A percentile compares a stretch with the other conserved stretches of the same genome.
These are phyloP conservation scores for Cardiocondyla obscurior DNA, from an alignment of 1,140 invertebrate genomes.

Conservation along the genomic window DNA sequence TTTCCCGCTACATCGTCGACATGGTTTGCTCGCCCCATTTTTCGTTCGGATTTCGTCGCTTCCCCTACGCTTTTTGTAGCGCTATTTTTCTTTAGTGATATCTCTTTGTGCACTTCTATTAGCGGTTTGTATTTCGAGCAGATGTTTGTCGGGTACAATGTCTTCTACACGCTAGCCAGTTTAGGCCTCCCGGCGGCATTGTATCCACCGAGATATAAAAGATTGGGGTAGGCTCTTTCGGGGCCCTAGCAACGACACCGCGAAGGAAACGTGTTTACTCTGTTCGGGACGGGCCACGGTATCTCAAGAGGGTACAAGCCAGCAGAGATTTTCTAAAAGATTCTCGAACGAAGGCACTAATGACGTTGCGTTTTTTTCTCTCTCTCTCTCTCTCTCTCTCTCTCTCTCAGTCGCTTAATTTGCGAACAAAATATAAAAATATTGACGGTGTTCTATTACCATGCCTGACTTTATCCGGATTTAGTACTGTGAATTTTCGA, in stretches of 20 bases:
- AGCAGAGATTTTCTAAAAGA: not conserved
- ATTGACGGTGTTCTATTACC: too few relatives aligned
- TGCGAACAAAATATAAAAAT: too few relatives aligned
- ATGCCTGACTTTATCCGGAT: not conserved
- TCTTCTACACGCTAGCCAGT: constrained; percentile 76
- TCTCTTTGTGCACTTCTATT: constrained; percentile 79
- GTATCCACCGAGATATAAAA: constrained; percentile 76
- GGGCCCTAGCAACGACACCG: constrained; percentile 45
- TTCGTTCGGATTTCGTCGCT: constrained; percentile 11
- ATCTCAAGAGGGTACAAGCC: not conserved
- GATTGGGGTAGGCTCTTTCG: constrained; percentile 71
- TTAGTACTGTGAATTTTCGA: not conserved
- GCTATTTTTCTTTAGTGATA: constrained; percentile 51
- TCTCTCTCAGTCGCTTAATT: too few relatives aligned
- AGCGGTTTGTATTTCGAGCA: constrained; percentile 83
- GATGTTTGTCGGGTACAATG: constrained; percentile 79
- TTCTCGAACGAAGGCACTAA: not conserved
- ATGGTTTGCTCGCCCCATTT: not conserved
- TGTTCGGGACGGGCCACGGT: constrained; percentile 30
- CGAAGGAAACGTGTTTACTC: constrained; percentile 61
- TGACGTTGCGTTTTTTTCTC: not conserved
- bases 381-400: too few relatives aligned
- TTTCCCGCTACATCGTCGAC: constrained; percentile 12
- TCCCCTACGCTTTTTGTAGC: constrained; percentile 9
- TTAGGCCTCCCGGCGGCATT: constrained; percentile 75